Percentiles rank a stretch among this genome's conserved stretches.
These are phyloP conservation scores for Xiphophorus maculatus DNA, from an alignment of 2,113 vertebrate genomes.

Conservation along the genomic window DNA sequence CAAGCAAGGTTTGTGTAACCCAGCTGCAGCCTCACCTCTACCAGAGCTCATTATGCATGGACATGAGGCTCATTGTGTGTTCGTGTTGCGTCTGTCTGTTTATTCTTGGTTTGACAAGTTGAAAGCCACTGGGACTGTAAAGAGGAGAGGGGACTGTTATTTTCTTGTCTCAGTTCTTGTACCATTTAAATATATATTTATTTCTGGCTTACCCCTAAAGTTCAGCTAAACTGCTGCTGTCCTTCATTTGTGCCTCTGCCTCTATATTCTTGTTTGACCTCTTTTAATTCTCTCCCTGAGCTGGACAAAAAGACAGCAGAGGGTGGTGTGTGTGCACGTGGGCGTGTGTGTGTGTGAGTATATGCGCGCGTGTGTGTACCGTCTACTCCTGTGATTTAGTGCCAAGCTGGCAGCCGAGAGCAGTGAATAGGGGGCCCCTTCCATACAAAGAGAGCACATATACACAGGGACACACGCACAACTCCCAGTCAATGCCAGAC, in stretches of 20 bases:
- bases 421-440: slow-evolving; percentile 77
- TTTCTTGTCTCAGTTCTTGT: neutral
- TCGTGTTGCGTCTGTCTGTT: slow-evolving; percentile 6
- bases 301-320: slow-evolving; percentile 63
- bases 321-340: slow-evolving; percentile 37
- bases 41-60: slow-evolving; percentile 40
- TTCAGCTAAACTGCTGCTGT: slow-evolving; percentile 29
- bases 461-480: slow-evolving; percentile 34
- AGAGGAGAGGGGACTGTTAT: neutral
- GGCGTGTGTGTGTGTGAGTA: neutral
- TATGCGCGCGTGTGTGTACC: slow-evolving; percentile 30
- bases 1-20: slow-evolving; percentile 31
- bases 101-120: slow-evolving; percentile 5
- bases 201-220: slow-evolving; percentile 12
- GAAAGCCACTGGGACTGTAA: slow-evolving; percentile 4
- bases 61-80: slow-evolving; percentile 34
- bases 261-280: slow-evolving; percentile 66
- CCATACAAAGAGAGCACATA: slow-evolving; percentile 72
- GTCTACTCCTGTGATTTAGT: slow-evolving; percentile 77
- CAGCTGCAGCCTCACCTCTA: slow-evolving; percentile 42
- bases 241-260: slow-evolving; percentile 42
- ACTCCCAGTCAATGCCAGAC: slow-evolving; percentile 66
- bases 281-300: slow-evolving; percentile 55
- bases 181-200: slow-evolving; percentile 18
- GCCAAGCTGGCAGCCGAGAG: slow-evolving; percentile 75